A percentile compares a stretch with the other conserved stretches of the same genome.
Evolutionary conservation across 2,888 invertebrate species (phyloP).

Genomic region (Caenorhabditis auriculariae): DNA sequence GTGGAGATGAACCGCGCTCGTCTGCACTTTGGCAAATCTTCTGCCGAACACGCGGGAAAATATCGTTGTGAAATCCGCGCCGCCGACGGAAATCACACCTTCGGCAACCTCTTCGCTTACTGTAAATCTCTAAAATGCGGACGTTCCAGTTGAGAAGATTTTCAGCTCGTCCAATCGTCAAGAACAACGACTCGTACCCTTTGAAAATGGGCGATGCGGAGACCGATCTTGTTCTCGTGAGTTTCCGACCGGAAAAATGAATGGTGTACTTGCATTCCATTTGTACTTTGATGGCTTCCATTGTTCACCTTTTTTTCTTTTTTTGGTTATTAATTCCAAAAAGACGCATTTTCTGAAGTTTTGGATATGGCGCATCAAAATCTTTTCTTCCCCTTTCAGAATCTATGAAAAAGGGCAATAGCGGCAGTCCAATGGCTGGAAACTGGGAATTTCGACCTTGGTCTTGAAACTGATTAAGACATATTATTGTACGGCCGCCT

Average conservation of each 20-base stretch:
- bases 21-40: constrained; percentile 35
- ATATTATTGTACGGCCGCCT: too few species aligned
- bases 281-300: too few species aligned
- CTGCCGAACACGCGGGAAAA: constrained; percentile 39
- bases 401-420: too few species aligned
- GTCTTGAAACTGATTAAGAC: too few species aligned
- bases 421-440: too few species aligned
- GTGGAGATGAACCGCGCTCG: constrained; percentile 31
- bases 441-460: too few species aligned
- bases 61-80: constrained; percentile 52
- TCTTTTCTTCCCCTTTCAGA: too few species aligned
- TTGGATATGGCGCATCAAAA: too few species aligned
- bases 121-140: constrained; percentile 25
- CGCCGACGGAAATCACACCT: constrained; percentile 22
- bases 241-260: too few species aligned
- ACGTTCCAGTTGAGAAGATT: background rate
- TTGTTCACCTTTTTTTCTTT: too few species aligned
- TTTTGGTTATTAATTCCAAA: background rate
- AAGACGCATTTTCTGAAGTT: background rate
- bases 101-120: constrained; percentile 55
- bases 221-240: constrained; percentile 7
- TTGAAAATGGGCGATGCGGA: constrained; percentile 34
- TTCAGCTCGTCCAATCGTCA: constrained; percentile 49
- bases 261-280: too few species aligned
- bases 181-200: constrained; percentile 42